A percentile compares a stretch with the other conserved stretches of the same genome.
Conservation (phyloP, 2,888 invertebrate genomes). For the Heterodera filipjevi region DNA sequence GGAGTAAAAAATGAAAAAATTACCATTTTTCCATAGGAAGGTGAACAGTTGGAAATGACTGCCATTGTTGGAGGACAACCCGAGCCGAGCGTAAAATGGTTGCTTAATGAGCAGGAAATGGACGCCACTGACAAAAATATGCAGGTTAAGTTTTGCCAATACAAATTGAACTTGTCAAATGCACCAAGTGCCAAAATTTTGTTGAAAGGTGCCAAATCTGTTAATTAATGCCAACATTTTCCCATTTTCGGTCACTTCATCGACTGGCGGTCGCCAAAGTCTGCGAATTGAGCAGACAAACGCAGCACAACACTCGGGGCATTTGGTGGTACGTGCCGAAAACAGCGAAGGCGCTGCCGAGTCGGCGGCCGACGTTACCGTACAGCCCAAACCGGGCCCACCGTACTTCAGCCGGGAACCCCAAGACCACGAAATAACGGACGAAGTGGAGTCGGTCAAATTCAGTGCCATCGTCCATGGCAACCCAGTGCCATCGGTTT, state of each 20-base stretch:
- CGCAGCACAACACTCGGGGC: constrained; percentile 45
- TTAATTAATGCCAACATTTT: not conserved
- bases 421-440: constrained; percentile 68
- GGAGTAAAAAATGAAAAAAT: not conserved
- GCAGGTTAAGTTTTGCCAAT: not conserved
- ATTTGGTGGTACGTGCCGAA: constrained; percentile 50
- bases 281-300: constrained; percentile 11
- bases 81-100: constrained; percentile 64
- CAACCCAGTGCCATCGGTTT: constrained; percentile 57
- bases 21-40: constrained; percentile 14
- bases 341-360: constrained; percentile 52
- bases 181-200: too few relatives aligned
- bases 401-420: constrained; percentile 61
- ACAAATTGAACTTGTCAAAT: too few relatives aligned
- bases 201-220: too few relatives aligned
- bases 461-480: constrained; percentile 75
- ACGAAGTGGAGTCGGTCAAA: constrained; percentile 77
- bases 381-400: constrained; percentile 44
- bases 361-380: constrained; percentile 67
- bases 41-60: constrained; percentile 38
- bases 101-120: constrained; percentile 45
- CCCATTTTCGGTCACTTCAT: not conserved
- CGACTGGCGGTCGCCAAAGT: not conserved
- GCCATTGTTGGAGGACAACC: constrained; percentile 53
- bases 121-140: constrained; percentile 25